Evolutionary conservation across 2,797 vertebrate genomes (phyloP), one percentile per base, ranked within the genome.

Genomic region (Molothrus ater): DNA sequence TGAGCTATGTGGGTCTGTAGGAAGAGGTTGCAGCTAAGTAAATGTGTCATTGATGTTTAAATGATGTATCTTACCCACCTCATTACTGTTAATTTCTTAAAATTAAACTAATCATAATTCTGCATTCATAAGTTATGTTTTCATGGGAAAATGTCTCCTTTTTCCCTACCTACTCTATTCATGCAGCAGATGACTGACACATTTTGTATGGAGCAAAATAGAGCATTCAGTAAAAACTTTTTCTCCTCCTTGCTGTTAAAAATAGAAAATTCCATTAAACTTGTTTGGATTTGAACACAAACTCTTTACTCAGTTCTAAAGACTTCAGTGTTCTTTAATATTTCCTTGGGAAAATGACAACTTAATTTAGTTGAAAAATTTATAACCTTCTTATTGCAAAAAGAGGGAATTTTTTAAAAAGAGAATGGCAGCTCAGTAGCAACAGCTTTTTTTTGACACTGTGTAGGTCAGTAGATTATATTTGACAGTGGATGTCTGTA

Each of bases 391-490:
- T 70, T 64, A 38, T 7, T 68, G 28, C 43, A 81, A 14, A 79
- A 65, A 94, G 38, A 47, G 15, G 9, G 28, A 73, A 73, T 50
- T n/a, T 36, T 17, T 1, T 5, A 57, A 57, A 42, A 59, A 15
- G 6, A 18, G 11, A n/a, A 59, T 12, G 48, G 18, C 45, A 92
- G 34, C 59, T 89, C 54, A 34, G 32, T 56, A 81, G 36, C 42
- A 45, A 31, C 40, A 76, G 61, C 7, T 5, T 20, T 82, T 63
- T 81, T 86, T 86, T 78, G 45, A 11, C 16, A 36, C 17, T 80
- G 14, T 90, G 10, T 88, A 90, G 57, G 69, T 91, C 91, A 88
- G 38, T 83, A 86, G 65, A 80, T 92, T 81, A 29, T 72, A 79
- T 63, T 40, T 92, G 70, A 80, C 76, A 86, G 61, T 48, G 45